Percentiles rank a stretch among this genome's conserved stretches.
Evolutionary conservation across 1,140 invertebrate genomes (phyloP).

Genomic region (Spodoptera litura): DNA sequence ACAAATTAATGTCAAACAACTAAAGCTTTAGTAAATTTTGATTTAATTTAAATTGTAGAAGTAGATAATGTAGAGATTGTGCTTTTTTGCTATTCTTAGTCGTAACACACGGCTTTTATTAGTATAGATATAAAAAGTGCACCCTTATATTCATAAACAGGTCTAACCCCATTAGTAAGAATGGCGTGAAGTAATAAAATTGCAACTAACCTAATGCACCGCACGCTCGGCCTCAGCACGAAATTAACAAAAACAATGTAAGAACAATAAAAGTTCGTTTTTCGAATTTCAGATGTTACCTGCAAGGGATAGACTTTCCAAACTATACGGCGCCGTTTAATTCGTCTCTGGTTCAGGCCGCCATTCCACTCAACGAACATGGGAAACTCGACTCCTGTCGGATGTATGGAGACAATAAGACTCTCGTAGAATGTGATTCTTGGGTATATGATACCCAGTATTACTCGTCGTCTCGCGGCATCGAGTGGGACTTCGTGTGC

Average conservation of each 20-base stretch:
- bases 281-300: slow-evolving; percentile 75
- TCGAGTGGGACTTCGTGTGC: slow-evolving; percentile 95
- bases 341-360: slow-evolving; percentile 75
- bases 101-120: slow-evolving; percentile 18
- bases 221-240: slow-evolving; percentile 33
- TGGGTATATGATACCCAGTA: slow-evolving; percentile 91
- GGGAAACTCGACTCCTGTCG: slow-evolving; percentile 87
- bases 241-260: slow-evolving; percentile 24
- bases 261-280: slow-evolving; percentile 40
- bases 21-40: too few relatives aligned
- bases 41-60: slow-evolving; percentile 1
- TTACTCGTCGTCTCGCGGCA: slow-evolving; percentile 89
- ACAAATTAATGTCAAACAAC: too few relatives aligned
- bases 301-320: slow-evolving; percentile 68
- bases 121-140: slow-evolving; percentile 26
- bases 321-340: slow-evolving; percentile 83
- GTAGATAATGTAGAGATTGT: background rate
- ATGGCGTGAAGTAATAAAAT: slow-evolving; percentile 32
- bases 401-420: slow-evolving; percentile 83
- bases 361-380: slow-evolving; percentile 85
- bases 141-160: slow-evolving; percentile 25
- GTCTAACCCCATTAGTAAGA: slow-evolving; percentile 23
- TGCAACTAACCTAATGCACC: slow-evolving; percentile 34
- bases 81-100: slow-evolving; percentile 32
- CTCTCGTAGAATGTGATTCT: slow-evolving; percentile 83